phyloP scores from a whole-genome alignment of 2,888 invertebrate genomes.

The Melolontha melolontha region DNA sequence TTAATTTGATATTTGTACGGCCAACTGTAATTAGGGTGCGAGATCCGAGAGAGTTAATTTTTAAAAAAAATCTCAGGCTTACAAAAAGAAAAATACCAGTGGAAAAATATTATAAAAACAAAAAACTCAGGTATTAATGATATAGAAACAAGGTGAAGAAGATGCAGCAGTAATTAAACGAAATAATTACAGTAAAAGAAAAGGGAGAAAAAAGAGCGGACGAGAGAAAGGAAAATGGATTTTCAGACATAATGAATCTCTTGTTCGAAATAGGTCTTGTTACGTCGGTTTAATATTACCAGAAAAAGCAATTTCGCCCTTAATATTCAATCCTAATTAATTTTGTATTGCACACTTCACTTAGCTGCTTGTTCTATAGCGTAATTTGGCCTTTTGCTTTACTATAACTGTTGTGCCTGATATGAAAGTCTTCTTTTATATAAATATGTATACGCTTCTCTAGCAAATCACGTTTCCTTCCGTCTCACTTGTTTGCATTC shows the following conservation, averaged over 20 bases:
- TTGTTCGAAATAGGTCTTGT: constrained; percentile 13
- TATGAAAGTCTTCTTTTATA: not conserved
- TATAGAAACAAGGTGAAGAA: constrained; percentile 6
- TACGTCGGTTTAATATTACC: constrained; percentile 21
- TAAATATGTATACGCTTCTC: not conserved
- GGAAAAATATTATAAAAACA: not conserved
- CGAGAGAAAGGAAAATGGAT: constrained; percentile 14
- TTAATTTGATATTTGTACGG: no score
- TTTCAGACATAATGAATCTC: constrained; percentile 19
- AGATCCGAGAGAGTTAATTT: no score
- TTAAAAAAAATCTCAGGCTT: not conserved
- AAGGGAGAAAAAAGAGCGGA: constrained; percentile 1
- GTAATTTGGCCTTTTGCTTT: constrained; percentile 13
- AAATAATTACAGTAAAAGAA: constrained; percentile 22
- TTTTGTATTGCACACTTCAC: constrained; percentile 21
- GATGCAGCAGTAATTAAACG: constrained; percentile 19
- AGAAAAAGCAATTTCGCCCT: constrained; percentile 18
- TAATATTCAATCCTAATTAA: constrained; percentile 27
- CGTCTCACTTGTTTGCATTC: constrained; percentile 11
- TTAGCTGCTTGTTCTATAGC: constrained; percentile 14
- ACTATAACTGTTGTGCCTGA: constrained; percentile 17
- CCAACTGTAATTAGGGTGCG: no score
- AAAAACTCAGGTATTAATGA: constrained; percentile 21
- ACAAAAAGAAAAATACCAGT: not conserved
- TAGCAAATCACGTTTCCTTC: constrained; percentile 4